Evolutionary conservation across 2,797 vertebrate species (phyloP).

Genomic region (Pelodytes ibericus): DNA sequence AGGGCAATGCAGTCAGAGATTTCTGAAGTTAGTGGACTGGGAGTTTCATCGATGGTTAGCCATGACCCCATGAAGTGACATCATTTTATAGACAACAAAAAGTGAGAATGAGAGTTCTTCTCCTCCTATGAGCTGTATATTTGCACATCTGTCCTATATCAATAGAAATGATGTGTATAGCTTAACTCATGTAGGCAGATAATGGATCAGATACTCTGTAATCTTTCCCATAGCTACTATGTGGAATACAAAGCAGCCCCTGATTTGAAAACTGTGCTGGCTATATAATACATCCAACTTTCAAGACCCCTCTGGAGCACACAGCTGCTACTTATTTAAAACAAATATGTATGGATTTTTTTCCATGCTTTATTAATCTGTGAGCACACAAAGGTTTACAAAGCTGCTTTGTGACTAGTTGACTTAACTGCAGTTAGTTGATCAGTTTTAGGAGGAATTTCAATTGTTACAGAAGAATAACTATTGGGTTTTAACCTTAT

Average conservation of each 20-base stretch:
- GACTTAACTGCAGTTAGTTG: constrained; percentile 43
- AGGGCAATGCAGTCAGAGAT: too few species aligned
- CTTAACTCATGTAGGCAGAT: neutral
- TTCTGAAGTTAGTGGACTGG: too few species aligned
- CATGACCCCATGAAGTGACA: too few species aligned
- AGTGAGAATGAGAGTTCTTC: too few species aligned
- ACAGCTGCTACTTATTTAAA: constrained; percentile 27
- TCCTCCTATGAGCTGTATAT: too few species aligned
- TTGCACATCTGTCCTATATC: neutral
- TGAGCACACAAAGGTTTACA: constrained; percentile 27
- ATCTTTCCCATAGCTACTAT: constrained; percentile 12
- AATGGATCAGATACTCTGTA: constrained; percentile 12
- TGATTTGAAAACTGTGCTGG: constrained; percentile 4
- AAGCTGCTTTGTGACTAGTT: constrained; percentile 24
- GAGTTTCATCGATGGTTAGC: too few species aligned
- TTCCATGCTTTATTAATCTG: constrained; percentile 17
- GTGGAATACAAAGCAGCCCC: neutral
- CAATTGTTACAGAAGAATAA: constrained; percentile 26
- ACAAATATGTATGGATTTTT: neutral
- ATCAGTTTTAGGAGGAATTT: constrained; percentile 43
- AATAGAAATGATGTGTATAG: constrained; percentile 4
- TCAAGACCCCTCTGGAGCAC: neutral
- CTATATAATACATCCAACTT: neutral
- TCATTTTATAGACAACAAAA: too few species aligned
- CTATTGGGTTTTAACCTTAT: too few species aligned